A percentile compares a stretch with the other conserved stretches of the same genome.
These are phyloP conservation scores for human (Homo sapiens) DNA, from an alignment of 2,113 vertebrate species.

Conservation along the genomic window DNA sequence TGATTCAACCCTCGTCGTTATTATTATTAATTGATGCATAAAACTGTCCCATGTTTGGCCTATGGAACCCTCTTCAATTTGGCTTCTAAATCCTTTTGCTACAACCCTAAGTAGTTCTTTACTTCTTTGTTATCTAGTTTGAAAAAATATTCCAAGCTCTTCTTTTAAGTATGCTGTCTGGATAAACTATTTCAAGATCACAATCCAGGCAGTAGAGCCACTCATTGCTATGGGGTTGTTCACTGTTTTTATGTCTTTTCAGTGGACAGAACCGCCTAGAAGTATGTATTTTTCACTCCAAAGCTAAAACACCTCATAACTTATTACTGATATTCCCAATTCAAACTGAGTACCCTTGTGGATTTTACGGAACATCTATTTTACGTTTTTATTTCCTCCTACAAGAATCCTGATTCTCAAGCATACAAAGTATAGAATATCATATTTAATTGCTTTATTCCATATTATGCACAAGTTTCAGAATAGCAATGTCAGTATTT, in stretches of 20 bases:
- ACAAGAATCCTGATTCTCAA: neutral
- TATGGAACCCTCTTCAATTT: neutral
- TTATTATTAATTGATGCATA: neutral
- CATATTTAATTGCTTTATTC: neutral
- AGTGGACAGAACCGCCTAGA: neutral
- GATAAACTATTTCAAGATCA: conserved; percentile 29
- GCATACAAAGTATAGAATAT: neutral
- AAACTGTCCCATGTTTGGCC: neutral
- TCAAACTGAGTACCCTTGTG: neutral
- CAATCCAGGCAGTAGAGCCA: neutral
- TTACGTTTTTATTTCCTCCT: neutral
- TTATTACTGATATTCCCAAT: neutral
- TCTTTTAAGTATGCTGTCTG: neutral
- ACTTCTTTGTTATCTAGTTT: neutral
- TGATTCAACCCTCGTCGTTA: neutral
- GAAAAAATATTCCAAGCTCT: neutral
- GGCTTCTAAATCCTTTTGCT: neutral
- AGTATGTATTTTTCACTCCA: neutral
- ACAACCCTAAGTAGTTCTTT: neutral
- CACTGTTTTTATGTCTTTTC: neutral
- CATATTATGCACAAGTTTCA: neutral
- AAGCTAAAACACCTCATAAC: neutral
- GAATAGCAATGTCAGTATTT: neutral
- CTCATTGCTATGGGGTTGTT: neutral
- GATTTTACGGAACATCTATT: neutral